Conservation (phyloP, 1,140 invertebrate genomes). For the Paramacrobiotus metropolitanus region DNA sequence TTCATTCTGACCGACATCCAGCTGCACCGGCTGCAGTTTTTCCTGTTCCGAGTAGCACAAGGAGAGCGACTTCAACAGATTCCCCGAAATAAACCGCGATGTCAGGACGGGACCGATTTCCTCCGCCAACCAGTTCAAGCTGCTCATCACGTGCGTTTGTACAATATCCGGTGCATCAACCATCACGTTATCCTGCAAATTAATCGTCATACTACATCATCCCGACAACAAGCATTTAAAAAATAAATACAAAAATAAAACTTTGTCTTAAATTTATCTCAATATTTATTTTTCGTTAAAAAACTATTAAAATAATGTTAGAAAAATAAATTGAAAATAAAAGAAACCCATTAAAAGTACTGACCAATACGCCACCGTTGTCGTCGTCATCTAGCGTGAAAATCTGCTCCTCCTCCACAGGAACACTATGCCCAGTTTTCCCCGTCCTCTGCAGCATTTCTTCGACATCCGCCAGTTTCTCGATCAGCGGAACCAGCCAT, state of each 20-base stretch:
- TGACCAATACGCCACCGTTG: too few species aligned
- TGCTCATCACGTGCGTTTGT: not conserved
- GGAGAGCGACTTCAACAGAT: constrained; percentile 72
- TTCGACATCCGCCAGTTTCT: not conserved
- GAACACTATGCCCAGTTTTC: not conserved
- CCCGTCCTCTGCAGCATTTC: not conserved
- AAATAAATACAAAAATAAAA: too few species aligned
- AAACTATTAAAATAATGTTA: too few species aligned
- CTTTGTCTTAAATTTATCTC: too few species aligned
- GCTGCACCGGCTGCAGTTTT: constrained; percentile 31
- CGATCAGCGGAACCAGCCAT: not conserved
- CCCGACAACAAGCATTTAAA: too few species aligned
- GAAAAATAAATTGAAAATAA: too few species aligned
- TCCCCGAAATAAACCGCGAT: constrained; percentile 62
- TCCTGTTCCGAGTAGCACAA: constrained; percentile 71
- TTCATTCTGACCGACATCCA: not conserved
- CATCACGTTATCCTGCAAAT: not conserved
- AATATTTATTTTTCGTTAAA: too few species aligned
- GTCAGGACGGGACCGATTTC: constrained; percentile 80
- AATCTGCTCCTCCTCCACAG: not conserved
- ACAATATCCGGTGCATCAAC: not conserved
- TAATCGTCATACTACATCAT: too few species aligned
- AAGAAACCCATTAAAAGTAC: too few species aligned
- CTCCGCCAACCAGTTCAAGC: constrained; percentile 63
- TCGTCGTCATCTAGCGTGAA: not conserved